Evolutionary conservation across 2,888 invertebrate genomes (phyloP).

Genomic region (Parascotia fuliginaria): DNA sequence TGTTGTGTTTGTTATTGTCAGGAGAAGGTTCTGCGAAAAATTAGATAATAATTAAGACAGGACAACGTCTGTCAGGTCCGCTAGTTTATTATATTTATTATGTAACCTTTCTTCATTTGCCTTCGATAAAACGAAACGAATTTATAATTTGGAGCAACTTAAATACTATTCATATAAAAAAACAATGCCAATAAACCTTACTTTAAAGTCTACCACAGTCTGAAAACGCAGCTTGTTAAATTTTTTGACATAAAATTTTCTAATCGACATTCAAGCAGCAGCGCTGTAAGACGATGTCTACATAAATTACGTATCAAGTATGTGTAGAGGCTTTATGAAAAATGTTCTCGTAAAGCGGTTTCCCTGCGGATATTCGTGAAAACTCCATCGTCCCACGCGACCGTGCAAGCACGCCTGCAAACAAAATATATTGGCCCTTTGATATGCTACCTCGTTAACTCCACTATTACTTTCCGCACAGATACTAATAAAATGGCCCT

Average conservation of each 20-base stretch:
- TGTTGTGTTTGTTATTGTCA: too few species aligned
- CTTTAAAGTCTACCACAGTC: slow-evolving; percentile 33
- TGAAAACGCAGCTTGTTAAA: slow-evolving; percentile 29
- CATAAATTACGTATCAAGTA: slow-evolving; percentile 83
- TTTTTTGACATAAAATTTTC: slow-evolving; percentile 55
- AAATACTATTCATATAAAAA: neutral
- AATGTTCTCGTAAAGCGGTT: slow-evolving; percentile 71
- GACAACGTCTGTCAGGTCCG: too few species aligned
- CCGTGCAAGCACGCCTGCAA: slow-evolving; percentile 47
- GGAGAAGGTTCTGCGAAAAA: too few species aligned
- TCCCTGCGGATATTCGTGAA: slow-evolving; percentile 57
- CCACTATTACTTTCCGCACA: slow-evolving; percentile 57
- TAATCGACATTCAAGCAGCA: slow-evolving; percentile 80
- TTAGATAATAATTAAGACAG: too few species aligned
- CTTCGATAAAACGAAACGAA: too few species aligned
- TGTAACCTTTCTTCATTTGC: too few species aligned
- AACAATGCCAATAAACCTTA: neutral
- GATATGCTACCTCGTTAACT: slow-evolving; percentile 62
- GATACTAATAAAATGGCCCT: slow-evolving; percentile 52
- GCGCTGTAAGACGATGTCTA: slow-evolving; percentile 69
- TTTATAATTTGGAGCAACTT: too few species aligned
- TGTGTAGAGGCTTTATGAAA: slow-evolving; percentile 80
- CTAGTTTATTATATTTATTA: too few species aligned
- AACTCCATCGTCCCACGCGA: slow-evolving; percentile 50
- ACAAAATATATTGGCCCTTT: slow-evolving; percentile 67